A percentile compares a stretch with the other conserved stretches of the same genome.
Evolutionary conservation across 2,888 invertebrate species (phyloP).

Genomic region (Cyclophora albipunctata): DNA sequence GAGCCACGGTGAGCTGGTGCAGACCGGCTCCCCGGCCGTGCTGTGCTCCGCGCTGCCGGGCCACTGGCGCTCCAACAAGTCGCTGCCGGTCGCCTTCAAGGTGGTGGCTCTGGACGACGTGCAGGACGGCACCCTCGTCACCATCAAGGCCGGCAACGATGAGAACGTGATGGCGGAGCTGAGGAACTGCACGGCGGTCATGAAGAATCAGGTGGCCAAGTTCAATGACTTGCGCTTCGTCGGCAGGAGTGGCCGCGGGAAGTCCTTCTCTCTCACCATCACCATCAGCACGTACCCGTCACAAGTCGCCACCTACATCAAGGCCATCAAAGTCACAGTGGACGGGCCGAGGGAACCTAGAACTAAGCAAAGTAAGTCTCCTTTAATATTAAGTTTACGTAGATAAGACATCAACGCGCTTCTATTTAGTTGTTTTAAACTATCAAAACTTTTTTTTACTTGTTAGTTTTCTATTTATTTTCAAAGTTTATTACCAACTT

Average conservation of each 20-base stretch:
- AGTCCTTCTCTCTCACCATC: constrained; percentile 95
- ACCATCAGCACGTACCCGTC: constrained; percentile 85
- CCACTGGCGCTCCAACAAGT: constrained; percentile 99
- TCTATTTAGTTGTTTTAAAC: constrained; percentile 5
- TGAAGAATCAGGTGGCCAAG: constrained; percentile 98
- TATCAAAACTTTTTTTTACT: constrained; percentile 1
- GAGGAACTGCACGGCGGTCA: constrained; percentile 93
- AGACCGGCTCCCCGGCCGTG: constrained; percentile 96
- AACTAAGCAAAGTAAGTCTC: constrained; percentile 94
- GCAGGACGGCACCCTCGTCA: constrained; percentile 94
- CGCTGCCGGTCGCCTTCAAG: constrained; percentile 96
- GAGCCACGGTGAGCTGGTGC: constrained; percentile 93
- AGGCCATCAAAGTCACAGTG: constrained; percentile 99
- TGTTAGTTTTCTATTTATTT: no score
- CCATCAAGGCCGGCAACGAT: constrained; percentile 96
- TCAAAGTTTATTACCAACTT: no score
- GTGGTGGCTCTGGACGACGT: constrained; percentile 96
- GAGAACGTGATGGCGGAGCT: constrained; percentile 98
- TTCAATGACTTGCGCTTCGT: constrained; percentile 99
- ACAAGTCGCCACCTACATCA: constrained; percentile 94
- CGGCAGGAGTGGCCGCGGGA: constrained; percentile 96
- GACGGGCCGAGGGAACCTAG: constrained; percentile 98
- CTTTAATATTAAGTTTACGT: constrained; percentile 6
- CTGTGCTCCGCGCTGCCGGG: constrained; percentile 94
- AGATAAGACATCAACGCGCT: constrained; percentile 12